Evolutionary conservation across 1,140 invertebrate genomes (phyloP), one percentile per base, ranked within the genome.

Genomic region (Brachionus plicatilis): DNA sequence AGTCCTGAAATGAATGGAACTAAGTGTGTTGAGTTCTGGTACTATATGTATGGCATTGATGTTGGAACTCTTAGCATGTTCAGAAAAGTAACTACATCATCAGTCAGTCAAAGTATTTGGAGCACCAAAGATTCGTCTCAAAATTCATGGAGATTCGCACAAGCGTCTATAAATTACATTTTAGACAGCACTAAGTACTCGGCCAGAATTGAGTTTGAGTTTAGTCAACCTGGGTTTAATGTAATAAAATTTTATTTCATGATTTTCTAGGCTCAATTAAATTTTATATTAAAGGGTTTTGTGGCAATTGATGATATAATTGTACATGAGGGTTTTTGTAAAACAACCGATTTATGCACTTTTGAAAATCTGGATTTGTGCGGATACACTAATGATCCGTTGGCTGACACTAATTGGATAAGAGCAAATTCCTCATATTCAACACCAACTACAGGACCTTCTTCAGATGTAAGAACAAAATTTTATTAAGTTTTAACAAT

Each of bases 11-110:
- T 76, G 72, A 76, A 76, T 50, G 72, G 43, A 27, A 76, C 45
- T 3, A 82, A 83, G 68, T 83, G 80, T 53, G 43, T 83, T 37
- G 80, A 83, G 50, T 83, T 83, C 37, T 83, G 80, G 80, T 83
- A 83, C 45, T 68, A 45, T 33, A 68, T 83, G 60, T 83, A 68
- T 37, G 80, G 80, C 14, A 27, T 60, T 11, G 33, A 83, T 37
- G 80, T 68, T 33, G 72, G 72, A 37, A 76, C 72, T 50, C 43
- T 76, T 17, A 50, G 7, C 12, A 9, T 76, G 20, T 76, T 50
- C 47, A 24, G 72, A 43, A 75, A 75, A 43, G 41, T 43, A 9
- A 17, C 70, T 43, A 75, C 70, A 11, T 75, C 70, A 17, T 43
- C 70, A 8, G 9, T 75, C 5, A 75, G 70, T 76, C 24, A 20